Evolutionary conservation across 2,888 invertebrate genomes (phyloP).

Genomic region (Julus scandinavius): DNA sequence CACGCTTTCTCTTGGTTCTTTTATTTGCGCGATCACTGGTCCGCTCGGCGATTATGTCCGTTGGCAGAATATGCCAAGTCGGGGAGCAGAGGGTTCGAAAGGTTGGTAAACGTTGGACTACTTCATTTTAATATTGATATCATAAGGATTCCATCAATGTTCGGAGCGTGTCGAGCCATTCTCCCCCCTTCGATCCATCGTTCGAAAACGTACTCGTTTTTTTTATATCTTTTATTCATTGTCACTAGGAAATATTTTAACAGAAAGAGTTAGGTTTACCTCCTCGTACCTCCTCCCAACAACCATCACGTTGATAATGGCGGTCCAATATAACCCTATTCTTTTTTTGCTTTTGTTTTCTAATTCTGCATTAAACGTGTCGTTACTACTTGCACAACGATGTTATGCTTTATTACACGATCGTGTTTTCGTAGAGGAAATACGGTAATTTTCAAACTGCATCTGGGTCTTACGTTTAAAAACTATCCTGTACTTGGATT

Average conservation of each 20-base stretch:
- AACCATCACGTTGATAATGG: neutral
- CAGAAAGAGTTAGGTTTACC: neutral
- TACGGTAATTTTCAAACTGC: too few relatives aligned
- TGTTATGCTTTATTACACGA: too few relatives aligned
- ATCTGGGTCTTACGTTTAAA: too few relatives aligned
- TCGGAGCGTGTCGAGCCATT: neutral
- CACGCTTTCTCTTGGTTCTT: too few relatives aligned
- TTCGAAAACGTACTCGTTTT: neutral
- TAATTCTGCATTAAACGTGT: conserved; percentile 19
- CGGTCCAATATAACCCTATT: conserved; percentile 1
- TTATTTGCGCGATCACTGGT: neutral
- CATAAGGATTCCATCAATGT: neutral
- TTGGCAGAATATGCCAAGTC: neutral
- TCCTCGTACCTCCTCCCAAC: neutral
- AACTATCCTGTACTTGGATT: too few relatives aligned
- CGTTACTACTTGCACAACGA: neutral
- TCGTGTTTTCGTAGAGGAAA: too few relatives aligned
- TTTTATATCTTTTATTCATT: neutral
- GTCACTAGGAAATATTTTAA: neutral
- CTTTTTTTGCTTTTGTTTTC: neutral
- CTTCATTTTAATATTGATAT: neutral
- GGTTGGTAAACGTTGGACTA: neutral
- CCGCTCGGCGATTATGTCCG: neutral
- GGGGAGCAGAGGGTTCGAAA: neutral
- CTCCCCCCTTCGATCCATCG: neutral